phyloP scores from a whole-genome alignment of 92 coral and sea anemone genomes.

The Bergia puertoricense region DNA sequence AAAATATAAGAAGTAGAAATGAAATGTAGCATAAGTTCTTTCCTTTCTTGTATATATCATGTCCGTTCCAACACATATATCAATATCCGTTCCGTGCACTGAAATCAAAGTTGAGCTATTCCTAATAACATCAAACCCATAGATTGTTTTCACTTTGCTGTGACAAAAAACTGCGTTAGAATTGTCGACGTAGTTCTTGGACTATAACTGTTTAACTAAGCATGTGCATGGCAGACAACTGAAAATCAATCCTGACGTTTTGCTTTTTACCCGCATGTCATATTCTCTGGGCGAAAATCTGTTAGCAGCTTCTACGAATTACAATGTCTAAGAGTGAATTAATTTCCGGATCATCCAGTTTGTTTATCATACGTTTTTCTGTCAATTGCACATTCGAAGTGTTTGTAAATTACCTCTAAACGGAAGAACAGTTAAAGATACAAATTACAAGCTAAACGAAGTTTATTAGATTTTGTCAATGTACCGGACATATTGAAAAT shows the following conservation, averaged over 20 bases:
- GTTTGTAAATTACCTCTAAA: background rate
- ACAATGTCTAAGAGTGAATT: background rate
- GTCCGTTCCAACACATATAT: background rate
- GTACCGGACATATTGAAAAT: background rate
- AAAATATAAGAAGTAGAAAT: background rate
- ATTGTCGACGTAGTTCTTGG: background rate
- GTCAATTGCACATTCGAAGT: slow-evolving; percentile 16
- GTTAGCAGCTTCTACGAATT: background rate
- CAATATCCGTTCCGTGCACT: background rate
- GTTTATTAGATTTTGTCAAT: background rate
- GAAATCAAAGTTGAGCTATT: background rate
- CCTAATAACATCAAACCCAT: background rate
- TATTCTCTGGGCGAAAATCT: background rate
- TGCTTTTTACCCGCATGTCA: background rate
- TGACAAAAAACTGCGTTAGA: background rate
- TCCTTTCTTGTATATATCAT: background rate
- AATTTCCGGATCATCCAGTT: slow-evolving; percentile 1
- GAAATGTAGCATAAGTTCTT: background rate
- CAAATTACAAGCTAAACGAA: background rate
- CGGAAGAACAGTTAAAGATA: background rate
- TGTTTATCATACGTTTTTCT: background rate
- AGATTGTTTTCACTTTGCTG: background rate
- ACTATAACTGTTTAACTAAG: background rate
- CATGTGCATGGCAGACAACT: background rate
- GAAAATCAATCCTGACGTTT: background rate